Conservation (phyloP, 1,140 invertebrate species). For the Cydia amplana region DNA sequence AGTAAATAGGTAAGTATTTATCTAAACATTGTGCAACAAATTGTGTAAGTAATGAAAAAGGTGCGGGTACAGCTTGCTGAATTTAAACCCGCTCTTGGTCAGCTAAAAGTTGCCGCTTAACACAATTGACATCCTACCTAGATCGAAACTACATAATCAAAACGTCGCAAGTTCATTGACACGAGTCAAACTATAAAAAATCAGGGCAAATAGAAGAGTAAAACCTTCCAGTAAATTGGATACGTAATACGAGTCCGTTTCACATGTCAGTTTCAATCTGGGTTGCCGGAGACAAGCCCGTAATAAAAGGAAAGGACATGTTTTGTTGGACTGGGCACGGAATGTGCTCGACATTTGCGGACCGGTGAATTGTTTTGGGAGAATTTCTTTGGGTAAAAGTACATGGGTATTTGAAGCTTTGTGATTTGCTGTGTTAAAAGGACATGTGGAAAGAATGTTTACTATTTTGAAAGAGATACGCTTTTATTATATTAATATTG, state of each 20-base stretch:
- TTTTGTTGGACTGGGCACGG: background rate
- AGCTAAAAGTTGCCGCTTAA: background rate
- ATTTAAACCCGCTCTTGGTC: too few relatives aligned
- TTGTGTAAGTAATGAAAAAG: too few relatives aligned
- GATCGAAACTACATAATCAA: background rate
- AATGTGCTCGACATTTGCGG: background rate
- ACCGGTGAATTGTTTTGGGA: background rate
- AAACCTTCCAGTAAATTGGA: constrained; percentile 6
- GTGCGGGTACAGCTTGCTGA: too few relatives aligned
- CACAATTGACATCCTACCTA: too few relatives aligned
- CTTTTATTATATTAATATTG: too few relatives aligned
- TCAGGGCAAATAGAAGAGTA: background rate
- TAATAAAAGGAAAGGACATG: background rate
- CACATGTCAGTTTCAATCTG: constrained; percentile 3
- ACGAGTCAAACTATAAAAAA: background rate
- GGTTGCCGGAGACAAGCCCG: background rate
- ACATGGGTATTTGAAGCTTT: background rate
- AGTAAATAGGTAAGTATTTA: too few relatives aligned
- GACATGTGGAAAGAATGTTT: background rate
- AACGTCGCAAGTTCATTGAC: background rate
- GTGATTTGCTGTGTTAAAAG: background rate
- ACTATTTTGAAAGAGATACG: too few relatives aligned
- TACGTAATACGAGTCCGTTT: background rate
- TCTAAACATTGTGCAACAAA: too few relatives aligned
- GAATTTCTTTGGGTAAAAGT: background rate